These are phyloP conservation scores for Psittacula echo DNA, from an alignment of 2,797 vertebrate genomes.

Conservation along the genomic window DNA sequence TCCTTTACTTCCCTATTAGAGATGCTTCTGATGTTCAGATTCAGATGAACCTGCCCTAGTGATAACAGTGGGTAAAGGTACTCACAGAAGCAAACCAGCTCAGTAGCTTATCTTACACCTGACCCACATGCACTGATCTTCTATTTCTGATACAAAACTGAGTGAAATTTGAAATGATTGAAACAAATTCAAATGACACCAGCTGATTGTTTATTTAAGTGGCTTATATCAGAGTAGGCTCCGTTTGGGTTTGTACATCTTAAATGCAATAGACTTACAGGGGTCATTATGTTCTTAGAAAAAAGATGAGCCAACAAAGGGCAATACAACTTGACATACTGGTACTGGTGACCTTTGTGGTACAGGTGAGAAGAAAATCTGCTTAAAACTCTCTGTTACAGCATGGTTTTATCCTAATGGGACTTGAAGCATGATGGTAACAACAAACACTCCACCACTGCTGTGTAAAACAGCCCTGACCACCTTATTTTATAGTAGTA, in stretches of 20 bases:
- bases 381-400: neutral
- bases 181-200: neutral
- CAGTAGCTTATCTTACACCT: neutral
- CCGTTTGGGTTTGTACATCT: slow-evolving; percentile 42
- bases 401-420: neutral
- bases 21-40: neutral
- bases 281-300: slow-evolving; percentile 8
- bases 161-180: neutral
- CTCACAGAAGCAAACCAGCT: neutral
- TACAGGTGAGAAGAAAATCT: neutral
- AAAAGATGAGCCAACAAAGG: slow-evolving; percentile 22
- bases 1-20: neutral
- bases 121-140: accelerated
- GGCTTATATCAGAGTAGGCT: slow-evolving; percentile 10
- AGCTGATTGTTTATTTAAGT: slow-evolving; percentile 53
- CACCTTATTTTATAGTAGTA: neutral
- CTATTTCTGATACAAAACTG: neutral
- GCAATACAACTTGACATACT: neutral
- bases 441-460: neutral
- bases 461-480: neutral
- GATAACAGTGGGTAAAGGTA: accelerated
- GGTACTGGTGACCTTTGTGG: neutral
- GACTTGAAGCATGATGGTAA: neutral
- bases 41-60: neutral
- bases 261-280: slow-evolving; percentile 38